A percentile compares a stretch with the other conserved stretches of the same genome.
Conservation (phyloP, 2,113 vertebrate genomes). For the Istiophorus platypterus region DNA sequence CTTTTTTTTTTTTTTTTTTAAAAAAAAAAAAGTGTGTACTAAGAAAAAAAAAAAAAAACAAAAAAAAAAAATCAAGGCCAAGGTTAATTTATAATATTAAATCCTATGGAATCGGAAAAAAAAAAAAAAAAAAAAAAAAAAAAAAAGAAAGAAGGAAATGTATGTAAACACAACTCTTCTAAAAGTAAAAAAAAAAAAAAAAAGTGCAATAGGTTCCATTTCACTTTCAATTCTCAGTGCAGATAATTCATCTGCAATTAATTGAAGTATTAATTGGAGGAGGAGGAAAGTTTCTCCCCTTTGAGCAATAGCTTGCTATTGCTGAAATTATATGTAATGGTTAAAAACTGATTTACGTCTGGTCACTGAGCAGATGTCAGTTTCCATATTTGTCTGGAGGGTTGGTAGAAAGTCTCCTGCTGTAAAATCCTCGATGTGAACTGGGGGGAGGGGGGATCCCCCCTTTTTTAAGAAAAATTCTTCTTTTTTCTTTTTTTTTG, state of each 20-base stretch:
- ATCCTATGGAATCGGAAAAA: too few relatives aligned
- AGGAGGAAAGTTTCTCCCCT: constrained; percentile 33
- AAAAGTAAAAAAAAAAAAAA: neutral
- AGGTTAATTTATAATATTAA: neutral
- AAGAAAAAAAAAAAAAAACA: too few relatives aligned
- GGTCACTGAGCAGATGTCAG: constrained; percentile 26
- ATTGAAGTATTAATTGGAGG: constrained; percentile 55
- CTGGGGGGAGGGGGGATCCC: constrained; percentile 8
- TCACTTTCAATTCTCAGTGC: constrained; percentile 24
- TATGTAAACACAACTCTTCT: too few relatives aligned
- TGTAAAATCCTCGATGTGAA: constrained; percentile 23
- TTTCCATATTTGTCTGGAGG: constrained; percentile 12
- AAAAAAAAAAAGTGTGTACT: too few relatives aligned
- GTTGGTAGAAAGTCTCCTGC: constrained; percentile 7
- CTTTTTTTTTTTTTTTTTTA: too few relatives aligned
- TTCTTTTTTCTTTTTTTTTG: neutral
- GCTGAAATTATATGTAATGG: constrained; percentile 38
- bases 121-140: too few relatives aligned
- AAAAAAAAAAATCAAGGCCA: neutral
- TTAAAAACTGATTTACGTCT: constrained; percentile 30
- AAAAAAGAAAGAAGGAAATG: neutral
- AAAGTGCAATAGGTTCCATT: neutral
- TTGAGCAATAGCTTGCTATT: constrained; percentile 49
- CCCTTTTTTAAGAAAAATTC: constrained; percentile 4
- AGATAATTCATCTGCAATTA: constrained; percentile 57